phyloP scores from a whole-genome alignment of 2,113 vertebrate species.

The Accipiter cooperii region DNA sequence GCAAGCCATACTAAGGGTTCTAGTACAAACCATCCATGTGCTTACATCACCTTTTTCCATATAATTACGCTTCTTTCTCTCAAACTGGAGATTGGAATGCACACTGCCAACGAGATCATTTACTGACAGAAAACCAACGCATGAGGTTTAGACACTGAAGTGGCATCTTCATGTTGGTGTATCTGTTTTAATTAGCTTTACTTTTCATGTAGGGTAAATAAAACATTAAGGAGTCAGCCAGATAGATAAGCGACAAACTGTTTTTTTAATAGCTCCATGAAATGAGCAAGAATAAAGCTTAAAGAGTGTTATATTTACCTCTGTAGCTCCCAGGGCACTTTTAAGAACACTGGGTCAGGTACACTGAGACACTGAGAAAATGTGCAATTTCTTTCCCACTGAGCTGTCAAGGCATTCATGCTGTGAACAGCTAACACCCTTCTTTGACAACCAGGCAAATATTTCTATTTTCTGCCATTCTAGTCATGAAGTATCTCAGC shows the following conservation, averaged over 20 bases:
- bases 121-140: background rate
- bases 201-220: conserved; percentile 31
- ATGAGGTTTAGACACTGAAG: background rate
- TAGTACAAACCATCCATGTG: background rate
- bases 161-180: background rate
- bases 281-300: conserved; percentile 64
- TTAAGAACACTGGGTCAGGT: conserved; percentile 58
- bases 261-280: conserved; percentile 31
- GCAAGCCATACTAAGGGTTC: background rate
- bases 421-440: conserved; percentile 68
- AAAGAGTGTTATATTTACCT: conserved; percentile 59
- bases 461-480: conserved; percentile 65
- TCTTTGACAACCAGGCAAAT: conserved; percentile 63
- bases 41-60: background rate
- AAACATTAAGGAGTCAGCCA: conserved; percentile 44
- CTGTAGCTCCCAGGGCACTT: conserved; percentile 17
- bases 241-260: background rate
- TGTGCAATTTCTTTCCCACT: conserved; percentile 64
- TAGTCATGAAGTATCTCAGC: conserved; percentile 44
- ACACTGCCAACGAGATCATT: background rate
- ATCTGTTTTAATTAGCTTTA: conserved; percentile 44
- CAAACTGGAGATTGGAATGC: background rate
- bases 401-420: conserved; percentile 66
- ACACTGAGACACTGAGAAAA: conserved; percentile 59
- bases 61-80: background rate